phyloP scores from a whole-genome alignment of 2,888 invertebrate genomes.

The Hipparchia semele region DNA sequence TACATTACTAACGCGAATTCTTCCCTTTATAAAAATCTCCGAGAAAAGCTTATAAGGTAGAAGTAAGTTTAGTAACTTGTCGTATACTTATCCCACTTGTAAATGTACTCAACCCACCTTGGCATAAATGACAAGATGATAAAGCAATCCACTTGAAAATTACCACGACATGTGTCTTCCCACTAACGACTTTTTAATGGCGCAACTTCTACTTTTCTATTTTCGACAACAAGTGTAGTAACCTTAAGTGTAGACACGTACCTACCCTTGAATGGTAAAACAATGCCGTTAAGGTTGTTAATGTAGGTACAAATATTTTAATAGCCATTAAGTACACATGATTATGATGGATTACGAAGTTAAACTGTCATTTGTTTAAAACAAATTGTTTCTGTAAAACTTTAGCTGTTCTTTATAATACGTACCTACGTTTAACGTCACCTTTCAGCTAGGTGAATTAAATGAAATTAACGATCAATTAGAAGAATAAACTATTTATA shows the following conservation, averaged over 20 bases:
- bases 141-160: conserved; percentile 28
- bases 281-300: conserved; percentile 25
- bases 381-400: not conserved
- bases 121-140: conserved; percentile 9
- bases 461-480: too few species aligned
- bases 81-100: not conserved
- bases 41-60: not conserved
- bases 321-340: not conserved
- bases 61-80: not conserved
- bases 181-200: conserved; percentile 37
- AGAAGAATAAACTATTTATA: too few species aligned
- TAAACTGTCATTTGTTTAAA: not conserved
- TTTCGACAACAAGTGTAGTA: conserved; percentile 17
- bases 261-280: conserved; percentile 27
- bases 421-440: too few species aligned
- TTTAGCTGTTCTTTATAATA: not conserved
- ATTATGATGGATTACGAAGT: conserved; percentile 11
- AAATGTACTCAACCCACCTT: conserved; percentile 3
- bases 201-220: conserved; percentile 21
- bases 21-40: too few species aligned
- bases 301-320: conserved; percentile 21
- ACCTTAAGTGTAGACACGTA: not conserved
- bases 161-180: conserved; percentile 30
- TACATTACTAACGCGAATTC: too few species aligned
- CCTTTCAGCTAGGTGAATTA: not conserved